These are phyloP conservation scores for Thaumatotibia leucotreta DNA, from an alignment of 1,140 invertebrate species.

Conservation along the genomic window DNA sequence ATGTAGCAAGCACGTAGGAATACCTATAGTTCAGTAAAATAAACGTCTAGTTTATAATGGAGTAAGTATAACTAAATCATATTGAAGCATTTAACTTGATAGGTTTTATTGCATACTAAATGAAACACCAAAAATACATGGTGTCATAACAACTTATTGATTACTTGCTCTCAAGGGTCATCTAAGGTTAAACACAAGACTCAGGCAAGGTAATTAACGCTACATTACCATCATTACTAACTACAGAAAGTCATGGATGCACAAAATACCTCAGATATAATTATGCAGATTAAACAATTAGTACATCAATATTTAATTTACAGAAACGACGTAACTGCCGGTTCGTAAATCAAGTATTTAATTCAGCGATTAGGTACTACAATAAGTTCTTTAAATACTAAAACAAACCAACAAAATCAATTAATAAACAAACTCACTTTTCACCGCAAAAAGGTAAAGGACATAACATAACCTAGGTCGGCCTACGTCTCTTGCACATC, in stretches of 20 bases:
- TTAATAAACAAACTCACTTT: slow-evolving; percentile 38
- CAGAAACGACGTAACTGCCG: background rate
- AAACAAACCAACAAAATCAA: background rate
- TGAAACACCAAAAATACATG: background rate
- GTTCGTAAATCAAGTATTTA: background rate
- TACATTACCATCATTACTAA: background rate
- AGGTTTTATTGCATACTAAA: background rate
- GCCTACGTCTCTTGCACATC: slow-evolving; percentile 31
- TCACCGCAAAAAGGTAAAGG: slow-evolving; percentile 41
- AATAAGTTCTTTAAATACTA: background rate
- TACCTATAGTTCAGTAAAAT: no score
- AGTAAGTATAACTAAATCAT: no score
- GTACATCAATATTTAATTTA: background rate
- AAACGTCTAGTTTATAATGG: no score
- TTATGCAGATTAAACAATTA: background rate
- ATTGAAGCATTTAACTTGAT: no score
- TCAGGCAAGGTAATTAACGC: background rate
- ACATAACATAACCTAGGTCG: slow-evolving; percentile 58
- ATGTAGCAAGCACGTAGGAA: no score
- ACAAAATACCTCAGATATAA: background rate
- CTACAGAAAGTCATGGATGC: background rate
- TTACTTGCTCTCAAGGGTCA: background rate
- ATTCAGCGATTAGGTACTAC: background rate
- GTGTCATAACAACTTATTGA: background rate
- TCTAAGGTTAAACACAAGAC: background rate